Evolutionary conservation across 2,888 invertebrate genomes (phyloP).

Genomic region (Pyrochroa serraticornis): DNA sequence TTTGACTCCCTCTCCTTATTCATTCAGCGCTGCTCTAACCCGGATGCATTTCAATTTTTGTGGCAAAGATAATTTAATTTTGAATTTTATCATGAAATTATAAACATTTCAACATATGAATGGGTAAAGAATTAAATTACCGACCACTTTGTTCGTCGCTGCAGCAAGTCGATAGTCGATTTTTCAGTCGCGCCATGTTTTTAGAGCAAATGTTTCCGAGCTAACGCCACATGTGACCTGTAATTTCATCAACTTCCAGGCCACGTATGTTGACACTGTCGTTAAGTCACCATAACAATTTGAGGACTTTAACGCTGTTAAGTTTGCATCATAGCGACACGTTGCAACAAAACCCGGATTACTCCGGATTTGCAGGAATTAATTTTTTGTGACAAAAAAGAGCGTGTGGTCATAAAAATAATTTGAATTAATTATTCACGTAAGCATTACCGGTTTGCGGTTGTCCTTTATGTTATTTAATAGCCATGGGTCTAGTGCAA

Average conservation of each 20-base stretch:
- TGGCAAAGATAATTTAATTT: background rate
- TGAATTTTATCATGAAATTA: background rate
- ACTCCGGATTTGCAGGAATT: too few species aligned
- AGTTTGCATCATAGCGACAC: too few species aligned
- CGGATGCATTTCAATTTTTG: conserved; percentile 20
- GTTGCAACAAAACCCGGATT: too few species aligned
- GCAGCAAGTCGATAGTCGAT: conserved; percentile 7
- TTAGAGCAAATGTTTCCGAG: conserved; percentile 9
- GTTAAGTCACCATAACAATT: conserved; percentile 10
- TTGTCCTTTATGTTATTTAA: too few species aligned
- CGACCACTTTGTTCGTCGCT: background rate
- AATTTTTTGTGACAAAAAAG: too few species aligned
- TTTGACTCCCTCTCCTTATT: conserved; percentile 21
- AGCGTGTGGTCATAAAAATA: too few species aligned
- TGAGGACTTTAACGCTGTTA: too few species aligned
- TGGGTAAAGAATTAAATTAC: too few species aligned
- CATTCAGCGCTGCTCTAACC: conserved; percentile 2
- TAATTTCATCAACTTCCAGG: conserved; percentile 13
- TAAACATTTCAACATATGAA: background rate
- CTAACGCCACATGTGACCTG: conserved; percentile 9
- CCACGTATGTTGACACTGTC: conserved; percentile 13
- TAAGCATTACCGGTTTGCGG: too few species aligned
- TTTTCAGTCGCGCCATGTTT: conserved; percentile 14
- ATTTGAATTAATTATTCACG: too few species aligned
- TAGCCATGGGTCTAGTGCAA: too few species aligned